Percentiles rank a stretch among this genome's conserved stretches.
phyloP scores from a whole-genome alignment of 2,113 vertebrate genomes.

The Rhinichthys klamathensis region DNA sequence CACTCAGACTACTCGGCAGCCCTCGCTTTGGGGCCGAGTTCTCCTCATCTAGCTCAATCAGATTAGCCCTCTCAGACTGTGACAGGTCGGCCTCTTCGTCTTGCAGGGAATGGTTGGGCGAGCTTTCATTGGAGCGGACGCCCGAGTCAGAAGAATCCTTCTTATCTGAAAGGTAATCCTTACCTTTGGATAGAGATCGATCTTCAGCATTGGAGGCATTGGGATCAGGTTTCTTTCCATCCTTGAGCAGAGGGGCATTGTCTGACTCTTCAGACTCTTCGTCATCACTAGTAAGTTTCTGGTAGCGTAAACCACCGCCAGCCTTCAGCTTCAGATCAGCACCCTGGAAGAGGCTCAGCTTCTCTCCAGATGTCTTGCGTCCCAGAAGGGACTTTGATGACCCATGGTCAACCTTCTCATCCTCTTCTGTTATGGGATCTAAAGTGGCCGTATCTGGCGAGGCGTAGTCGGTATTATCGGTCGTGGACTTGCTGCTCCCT shows the following conservation, averaged over 20 bases:
- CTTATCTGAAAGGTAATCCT: conserved; percentile 93
- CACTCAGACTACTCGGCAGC: conserved; percentile 85
- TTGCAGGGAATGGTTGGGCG: conserved; percentile 94
- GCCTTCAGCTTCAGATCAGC: conserved; percentile 89
- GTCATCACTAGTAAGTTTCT: conserved; percentile 94
- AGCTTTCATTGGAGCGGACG: conserved; percentile 92
- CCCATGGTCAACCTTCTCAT: conserved; percentile 90
- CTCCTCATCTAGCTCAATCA: conserved; percentile 89
- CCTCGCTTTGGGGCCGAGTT: conserved; percentile 75
- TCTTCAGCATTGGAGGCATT: conserved; percentile 71
- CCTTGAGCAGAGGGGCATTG: conserved; percentile 85
- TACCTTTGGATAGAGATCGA: conserved; percentile 85
- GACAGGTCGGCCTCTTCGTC: conserved; percentile 87
- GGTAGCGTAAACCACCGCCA: conserved; percentile 83
- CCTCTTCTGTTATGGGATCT: conserved; percentile 95
- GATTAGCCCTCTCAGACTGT: conserved; percentile 72
- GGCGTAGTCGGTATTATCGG: conserved; percentile 81
- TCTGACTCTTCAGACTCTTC: conserved; percentile 95
- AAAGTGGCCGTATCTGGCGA: conserved; percentile 81
- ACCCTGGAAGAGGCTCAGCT: conserved; percentile 87
- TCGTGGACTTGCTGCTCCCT: conserved; percentile 64
- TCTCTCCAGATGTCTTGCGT: conserved; percentile 80
- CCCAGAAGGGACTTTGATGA: conserved; percentile 83
- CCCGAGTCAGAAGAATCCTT: conserved; percentile 98
- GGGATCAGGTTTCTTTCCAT: conserved; percentile 78